Percentiles rank a stretch among this genome's conserved stretches.
Evolutionary conservation across 2,113 vertebrate genomes (phyloP).

Genomic region (Sula dactylatra): DNA sequence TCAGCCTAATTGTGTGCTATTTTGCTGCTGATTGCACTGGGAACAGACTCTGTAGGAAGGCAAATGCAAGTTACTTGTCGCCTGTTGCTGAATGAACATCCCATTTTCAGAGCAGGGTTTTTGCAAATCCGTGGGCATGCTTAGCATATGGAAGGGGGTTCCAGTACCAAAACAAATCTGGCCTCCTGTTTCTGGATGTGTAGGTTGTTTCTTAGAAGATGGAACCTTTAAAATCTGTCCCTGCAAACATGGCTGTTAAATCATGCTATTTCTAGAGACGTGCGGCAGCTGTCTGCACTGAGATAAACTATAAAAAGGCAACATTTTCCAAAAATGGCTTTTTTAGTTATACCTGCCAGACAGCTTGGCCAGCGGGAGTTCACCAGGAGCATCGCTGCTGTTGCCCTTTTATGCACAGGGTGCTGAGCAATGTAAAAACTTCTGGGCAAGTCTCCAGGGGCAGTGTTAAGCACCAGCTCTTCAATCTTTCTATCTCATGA

Average conservation of each 20-base stretch:
- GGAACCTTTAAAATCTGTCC: constrained; percentile 61
- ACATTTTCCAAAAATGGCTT: neutral
- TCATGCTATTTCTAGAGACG: constrained; percentile 43
- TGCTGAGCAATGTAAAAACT: neutral
- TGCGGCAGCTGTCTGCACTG: constrained; percentile 12
- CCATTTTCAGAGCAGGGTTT: constrained; percentile 22
- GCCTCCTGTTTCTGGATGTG: constrained; percentile 60
- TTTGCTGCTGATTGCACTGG: neutral
- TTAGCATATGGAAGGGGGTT: constrained; percentile 63
- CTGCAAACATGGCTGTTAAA: constrained; percentile 51
- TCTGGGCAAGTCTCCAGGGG: constrained; percentile 10
- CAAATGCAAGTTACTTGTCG: neutral
- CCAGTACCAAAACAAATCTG: constrained; percentile 65
- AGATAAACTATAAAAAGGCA: constrained; percentile 52
- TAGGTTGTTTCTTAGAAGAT: constrained; percentile 66
- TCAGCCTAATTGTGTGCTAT: neutral
- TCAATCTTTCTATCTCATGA: neutral
- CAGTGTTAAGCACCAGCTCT: neutral
- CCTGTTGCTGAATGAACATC: constrained; percentile 55
- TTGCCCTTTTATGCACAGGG: neutral
- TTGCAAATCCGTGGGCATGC: constrained; percentile 53
- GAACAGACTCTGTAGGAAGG: neutral
- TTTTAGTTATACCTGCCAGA: constrained; percentile 27
- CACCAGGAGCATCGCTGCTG: neutral
- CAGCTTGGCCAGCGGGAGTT: neutral